phyloP scores from a whole-genome alignment of 2,888 invertebrate species.

The Zygothrica quintamaculata region DNA sequence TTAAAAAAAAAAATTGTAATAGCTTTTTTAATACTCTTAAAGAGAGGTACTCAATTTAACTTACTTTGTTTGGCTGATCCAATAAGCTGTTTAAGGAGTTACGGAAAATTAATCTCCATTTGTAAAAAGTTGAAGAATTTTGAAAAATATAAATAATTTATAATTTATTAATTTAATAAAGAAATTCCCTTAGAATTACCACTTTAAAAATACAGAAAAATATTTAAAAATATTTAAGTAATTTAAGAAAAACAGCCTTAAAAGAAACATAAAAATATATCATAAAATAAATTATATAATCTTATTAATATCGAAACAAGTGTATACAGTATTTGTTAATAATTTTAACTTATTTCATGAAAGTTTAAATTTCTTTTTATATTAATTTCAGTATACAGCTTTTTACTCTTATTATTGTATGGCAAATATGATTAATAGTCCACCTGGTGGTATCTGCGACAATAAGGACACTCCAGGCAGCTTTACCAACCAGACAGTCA shows the following conservation, averaged over 20 bases:
- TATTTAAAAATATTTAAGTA: too few species aligned
- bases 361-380: not conserved
- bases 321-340: conserved; percentile 13
- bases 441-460: conserved; percentile 16
- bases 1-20: conserved; percentile 13
- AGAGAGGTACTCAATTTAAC: conserved; percentile 1
- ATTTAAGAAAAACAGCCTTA: too few species aligned
- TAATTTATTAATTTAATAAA: too few species aligned
- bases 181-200: too few species aligned
- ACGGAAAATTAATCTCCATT: too few species aligned
- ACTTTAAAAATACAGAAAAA: too few species aligned
- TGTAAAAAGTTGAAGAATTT: too few species aligned
- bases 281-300: too few species aligned
- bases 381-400: not conserved
- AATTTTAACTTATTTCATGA: not conserved
- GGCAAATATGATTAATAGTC: conserved; percentile 53
- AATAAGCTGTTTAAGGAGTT: conserved; percentile 9
- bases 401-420: conserved; percentile 18
- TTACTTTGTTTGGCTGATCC: not conserved
- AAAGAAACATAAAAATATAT: too few species aligned
- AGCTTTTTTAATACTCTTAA: conserved; percentile 14
- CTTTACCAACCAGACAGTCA: not conserved
- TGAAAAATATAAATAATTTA: too few species aligned
- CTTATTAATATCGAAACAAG: too few species aligned
- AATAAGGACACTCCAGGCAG: not conserved